Percentiles rank a stretch among this genome's conserved stretches.
Evolutionary conservation across 2,113 vertebrate genomes (phyloP).

Genomic region (Vicugna pacos): DNA sequence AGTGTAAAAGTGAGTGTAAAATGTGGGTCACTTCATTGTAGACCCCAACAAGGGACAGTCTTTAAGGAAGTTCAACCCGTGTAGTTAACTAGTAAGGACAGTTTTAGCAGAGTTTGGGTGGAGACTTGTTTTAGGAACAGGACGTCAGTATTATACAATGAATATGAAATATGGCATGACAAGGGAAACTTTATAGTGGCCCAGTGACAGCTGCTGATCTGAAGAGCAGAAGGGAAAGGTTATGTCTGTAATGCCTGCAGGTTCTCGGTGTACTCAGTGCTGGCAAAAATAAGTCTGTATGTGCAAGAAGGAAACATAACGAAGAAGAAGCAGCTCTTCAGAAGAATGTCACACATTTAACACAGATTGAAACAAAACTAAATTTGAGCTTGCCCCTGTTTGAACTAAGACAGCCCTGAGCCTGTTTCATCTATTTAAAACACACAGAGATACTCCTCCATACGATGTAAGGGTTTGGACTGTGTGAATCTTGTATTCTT

Average conservation of each 20-base stretch:
- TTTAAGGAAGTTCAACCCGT: neutral
- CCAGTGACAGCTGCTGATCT: neutral
- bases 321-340: neutral
- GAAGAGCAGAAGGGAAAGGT: neutral
- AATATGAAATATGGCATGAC: neutral
- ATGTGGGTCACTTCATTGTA: neutral
- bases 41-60: neutral
- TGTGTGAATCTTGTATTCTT: neutral
- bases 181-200: neutral
- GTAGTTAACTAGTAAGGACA: neutral
- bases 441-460: neutral
- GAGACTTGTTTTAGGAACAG: neutral
- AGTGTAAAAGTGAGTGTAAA: neutral
- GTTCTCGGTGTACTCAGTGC: neutral
- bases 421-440: neutral
- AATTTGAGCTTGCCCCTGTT: neutral
- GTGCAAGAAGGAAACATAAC: neutral
- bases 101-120: neutral
- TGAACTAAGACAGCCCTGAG: neutral
- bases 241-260: neutral
- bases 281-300: slow-evolving; percentile 5
- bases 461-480: neutral
- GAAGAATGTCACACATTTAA: neutral
- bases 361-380: neutral
- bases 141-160: neutral